A percentile compares a stretch with the other conserved stretches of the same genome.
These are phyloP conservation scores for Campaea margaritaria DNA, from an alignment of 2,888 invertebrate genomes.

Conservation along the genomic window DNA sequence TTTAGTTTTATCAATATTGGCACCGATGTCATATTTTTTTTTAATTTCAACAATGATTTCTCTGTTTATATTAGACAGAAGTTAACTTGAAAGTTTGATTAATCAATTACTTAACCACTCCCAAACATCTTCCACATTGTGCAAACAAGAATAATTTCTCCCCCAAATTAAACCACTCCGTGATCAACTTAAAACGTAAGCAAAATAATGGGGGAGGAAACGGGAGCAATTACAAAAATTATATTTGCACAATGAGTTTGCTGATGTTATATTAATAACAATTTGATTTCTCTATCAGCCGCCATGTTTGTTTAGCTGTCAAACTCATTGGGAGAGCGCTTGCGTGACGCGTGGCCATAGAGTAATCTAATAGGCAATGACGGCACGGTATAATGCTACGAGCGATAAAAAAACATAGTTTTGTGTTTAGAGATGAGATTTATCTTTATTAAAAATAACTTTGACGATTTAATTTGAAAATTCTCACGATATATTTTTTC, in stretches of 20 bases:
- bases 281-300: constrained; percentile 75
- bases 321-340: constrained; percentile 63
- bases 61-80: too few relatives aligned
- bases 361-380: constrained; percentile 69
- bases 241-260: constrained; percentile 78
- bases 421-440: constrained; percentile 52
- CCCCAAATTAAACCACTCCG: constrained; percentile 55
- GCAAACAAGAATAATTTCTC: constrained; percentile 58
- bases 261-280: constrained; percentile 77
- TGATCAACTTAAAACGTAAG: constrained; percentile 53
- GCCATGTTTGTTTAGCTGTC: constrained; percentile 82
- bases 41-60: too few relatives aligned
- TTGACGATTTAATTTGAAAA: constrained; percentile 42
- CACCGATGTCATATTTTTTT: too few relatives aligned
- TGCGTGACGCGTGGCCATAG: constrained; percentile 69
- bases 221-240: constrained; percentile 77
- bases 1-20: too few relatives aligned
- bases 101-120: constrained; percentile 39
- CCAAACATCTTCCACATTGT: constrained; percentile 39
- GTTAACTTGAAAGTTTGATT: constrained; percentile 23
- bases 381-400: constrained; percentile 53
- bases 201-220: constrained; percentile 64
- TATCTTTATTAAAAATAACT: constrained; percentile 60
- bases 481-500: constrained; percentile 46
- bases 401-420: constrained; percentile 50